phyloP scores from a whole-genome alignment of 2,888 invertebrate genomes.

The Brenthis daphne region DNA sequence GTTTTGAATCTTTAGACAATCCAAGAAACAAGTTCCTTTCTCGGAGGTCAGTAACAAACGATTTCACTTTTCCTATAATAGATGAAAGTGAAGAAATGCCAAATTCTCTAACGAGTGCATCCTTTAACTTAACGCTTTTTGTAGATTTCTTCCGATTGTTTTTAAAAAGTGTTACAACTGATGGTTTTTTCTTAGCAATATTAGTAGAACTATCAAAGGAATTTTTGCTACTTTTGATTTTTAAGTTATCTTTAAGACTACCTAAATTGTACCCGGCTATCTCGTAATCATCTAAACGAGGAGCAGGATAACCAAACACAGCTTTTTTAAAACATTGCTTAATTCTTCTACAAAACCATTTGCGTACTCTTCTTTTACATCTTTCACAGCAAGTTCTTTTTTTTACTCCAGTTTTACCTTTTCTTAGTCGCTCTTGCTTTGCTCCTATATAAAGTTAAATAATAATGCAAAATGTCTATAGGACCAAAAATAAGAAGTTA shows the following conservation, averaged over 20 bases:
- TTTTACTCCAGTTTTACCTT: conserved; percentile 21
- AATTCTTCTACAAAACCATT: conserved; percentile 45
- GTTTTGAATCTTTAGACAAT: conserved; percentile 34
- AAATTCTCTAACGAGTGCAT: conserved; percentile 31
- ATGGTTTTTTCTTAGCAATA: conserved; percentile 27
- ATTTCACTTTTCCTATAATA: conserved; percentile 27
- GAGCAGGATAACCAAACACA: conserved; percentile 45
- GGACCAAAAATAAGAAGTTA: not conserved
- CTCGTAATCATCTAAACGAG: conserved; percentile 46
- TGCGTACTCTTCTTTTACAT: conserved; percentile 42
- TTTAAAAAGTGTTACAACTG: conserved; percentile 43
- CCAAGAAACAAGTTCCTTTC: conserved; percentile 36
- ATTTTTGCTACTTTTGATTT: conserved; percentile 28
- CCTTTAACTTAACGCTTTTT: conserved; percentile 36
- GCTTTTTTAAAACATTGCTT: conserved; percentile 46
- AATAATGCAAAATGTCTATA: not conserved
- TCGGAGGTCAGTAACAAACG: conserved; percentile 30
- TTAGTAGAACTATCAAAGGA: conserved; percentile 11
- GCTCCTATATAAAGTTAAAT: not conserved
- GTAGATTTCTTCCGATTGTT: conserved; percentile 38
- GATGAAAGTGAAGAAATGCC: conserved; percentile 36
- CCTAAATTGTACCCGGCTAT: conserved; percentile 45
- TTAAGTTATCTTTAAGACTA: conserved; percentile 45
- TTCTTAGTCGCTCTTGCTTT: conserved; percentile 25
- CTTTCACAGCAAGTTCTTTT: conserved; percentile 39